A percentile compares a stretch with the other conserved stretches of the same genome.
These are phyloP conservation scores for Eupithecia tripunctaria DNA, from an alignment of 2,888 invertebrate species.

Conservation along the genomic window DNA sequence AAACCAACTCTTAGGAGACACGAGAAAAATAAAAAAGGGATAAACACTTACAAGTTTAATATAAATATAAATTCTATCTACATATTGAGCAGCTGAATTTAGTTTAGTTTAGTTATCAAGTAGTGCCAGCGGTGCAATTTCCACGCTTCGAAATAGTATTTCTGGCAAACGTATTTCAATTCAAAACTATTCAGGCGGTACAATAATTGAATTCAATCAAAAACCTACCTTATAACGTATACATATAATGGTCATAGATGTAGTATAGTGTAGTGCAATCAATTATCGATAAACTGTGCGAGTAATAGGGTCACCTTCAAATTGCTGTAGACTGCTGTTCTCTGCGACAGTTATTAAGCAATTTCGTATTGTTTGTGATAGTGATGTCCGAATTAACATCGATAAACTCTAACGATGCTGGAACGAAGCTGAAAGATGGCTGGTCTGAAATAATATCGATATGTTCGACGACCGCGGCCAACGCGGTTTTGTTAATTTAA, in stretches of 20 bases:
- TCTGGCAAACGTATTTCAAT: background rate
- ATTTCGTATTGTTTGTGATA: slow-evolving; percentile 42
- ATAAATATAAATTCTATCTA: too few species aligned
- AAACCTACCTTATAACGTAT: background rate
- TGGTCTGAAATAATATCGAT: slow-evolving; percentile 4
- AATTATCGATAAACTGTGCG: slow-evolving; percentile 47
- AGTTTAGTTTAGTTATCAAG: background rate
- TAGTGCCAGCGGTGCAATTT: background rate
- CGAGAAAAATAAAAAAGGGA: background rate
- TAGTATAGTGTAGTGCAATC: slow-evolving; percentile 11
- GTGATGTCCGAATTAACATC: slow-evolving; percentile 33
- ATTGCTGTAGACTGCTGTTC: slow-evolving; percentile 48
- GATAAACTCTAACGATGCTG: too few species aligned
- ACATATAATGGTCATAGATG: background rate
- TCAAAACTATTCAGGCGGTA: background rate
- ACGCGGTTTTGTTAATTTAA: background rate
- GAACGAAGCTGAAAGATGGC: too few species aligned
- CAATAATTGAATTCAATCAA: background rate
- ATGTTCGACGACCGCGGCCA: background rate
- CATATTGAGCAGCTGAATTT: background rate
- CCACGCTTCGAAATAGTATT: background rate
- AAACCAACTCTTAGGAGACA: background rate
- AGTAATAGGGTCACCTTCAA: slow-evolving; percentile 49
- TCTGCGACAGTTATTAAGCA: slow-evolving; percentile 54
- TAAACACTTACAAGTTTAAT: background rate